These are phyloP conservation scores for Cathartes aura DNA, from an alignment of 2,113 vertebrate species.

Conservation along the genomic window DNA sequence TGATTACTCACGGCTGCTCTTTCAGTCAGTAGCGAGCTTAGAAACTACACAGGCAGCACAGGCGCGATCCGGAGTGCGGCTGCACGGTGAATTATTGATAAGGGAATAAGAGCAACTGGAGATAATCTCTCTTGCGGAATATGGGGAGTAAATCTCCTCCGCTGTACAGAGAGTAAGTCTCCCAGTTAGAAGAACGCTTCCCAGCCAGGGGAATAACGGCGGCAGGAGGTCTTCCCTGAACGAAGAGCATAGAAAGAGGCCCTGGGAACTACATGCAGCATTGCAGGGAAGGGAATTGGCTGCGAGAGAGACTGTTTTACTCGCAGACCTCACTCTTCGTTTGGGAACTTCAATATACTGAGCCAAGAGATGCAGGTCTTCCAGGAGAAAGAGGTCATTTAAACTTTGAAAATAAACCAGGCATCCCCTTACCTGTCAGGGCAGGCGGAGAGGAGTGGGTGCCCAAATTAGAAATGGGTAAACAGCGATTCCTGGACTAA, in stretches of 20 bases:
- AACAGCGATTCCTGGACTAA: background rate
- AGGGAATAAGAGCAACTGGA: background rate
- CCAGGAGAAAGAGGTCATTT: background rate
- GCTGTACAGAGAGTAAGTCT: background rate
- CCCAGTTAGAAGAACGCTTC: background rate
- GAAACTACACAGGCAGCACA: background rate
- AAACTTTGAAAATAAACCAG: background rate
- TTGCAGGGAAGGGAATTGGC: background rate
- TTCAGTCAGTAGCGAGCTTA: background rate
- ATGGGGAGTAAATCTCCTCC: background rate
- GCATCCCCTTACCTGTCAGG: background rate
- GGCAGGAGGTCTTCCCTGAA: background rate
- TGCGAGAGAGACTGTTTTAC: background rate
- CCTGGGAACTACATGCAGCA: accelerated
- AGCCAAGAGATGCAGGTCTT: background rate
- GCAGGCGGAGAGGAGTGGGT: accelerated
- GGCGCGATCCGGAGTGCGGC: background rate
- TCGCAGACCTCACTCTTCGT: background rate
- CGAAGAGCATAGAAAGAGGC: accelerated
- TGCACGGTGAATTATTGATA: constrained; percentile 44
- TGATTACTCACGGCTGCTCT: background rate
- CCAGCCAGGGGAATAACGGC: background rate
- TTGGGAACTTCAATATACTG: background rate
- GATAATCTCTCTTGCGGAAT: background rate
- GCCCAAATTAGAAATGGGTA: background rate